Conservation (phyloP, 2,888 invertebrate species). For the Hirtodrosophila alboralis region DNA sequence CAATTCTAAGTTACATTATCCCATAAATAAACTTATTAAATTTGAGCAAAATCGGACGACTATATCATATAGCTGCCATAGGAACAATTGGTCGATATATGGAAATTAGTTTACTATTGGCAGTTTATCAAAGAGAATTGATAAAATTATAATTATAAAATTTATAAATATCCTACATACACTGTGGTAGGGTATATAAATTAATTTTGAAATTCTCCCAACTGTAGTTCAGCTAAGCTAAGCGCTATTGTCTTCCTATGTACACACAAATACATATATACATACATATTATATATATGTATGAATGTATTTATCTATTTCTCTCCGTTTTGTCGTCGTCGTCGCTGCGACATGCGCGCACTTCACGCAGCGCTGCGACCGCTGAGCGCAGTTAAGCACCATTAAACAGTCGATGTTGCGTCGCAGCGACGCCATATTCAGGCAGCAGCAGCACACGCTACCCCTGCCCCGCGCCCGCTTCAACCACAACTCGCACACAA, state of each 20-base stretch:
- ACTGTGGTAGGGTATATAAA: too few species aligned
- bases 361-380: conserved; percentile 67
- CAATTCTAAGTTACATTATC: too few species aligned
- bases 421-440: conserved; percentile 71
- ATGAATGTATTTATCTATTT: conserved; percentile 18
- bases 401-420: conserved; percentile 63
- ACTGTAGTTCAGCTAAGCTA: conserved; percentile 39
- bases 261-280: conserved; percentile 32
- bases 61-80: too few species aligned
- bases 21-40: too few species aligned
- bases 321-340: conserved; percentile 37
- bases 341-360: conserved; percentile 68
- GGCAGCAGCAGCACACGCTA: too few species aligned
- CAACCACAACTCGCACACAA: not conserved
- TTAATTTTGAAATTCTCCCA: conserved; percentile 30
- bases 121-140: too few species aligned
- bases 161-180: too few species aligned
- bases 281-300: conserved; percentile 2
- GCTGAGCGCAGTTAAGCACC: conserved; percentile 67
- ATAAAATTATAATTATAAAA: too few species aligned
- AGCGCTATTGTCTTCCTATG: conserved; percentile 70
- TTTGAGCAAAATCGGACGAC: too few species aligned
- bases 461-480: conserved; percentile 8
- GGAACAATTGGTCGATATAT: too few species aligned
- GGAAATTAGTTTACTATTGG: too few species aligned